Base-by-base conservation (phyloP, 2,113 vertebrate genomes). In the Parus major region DNA sequence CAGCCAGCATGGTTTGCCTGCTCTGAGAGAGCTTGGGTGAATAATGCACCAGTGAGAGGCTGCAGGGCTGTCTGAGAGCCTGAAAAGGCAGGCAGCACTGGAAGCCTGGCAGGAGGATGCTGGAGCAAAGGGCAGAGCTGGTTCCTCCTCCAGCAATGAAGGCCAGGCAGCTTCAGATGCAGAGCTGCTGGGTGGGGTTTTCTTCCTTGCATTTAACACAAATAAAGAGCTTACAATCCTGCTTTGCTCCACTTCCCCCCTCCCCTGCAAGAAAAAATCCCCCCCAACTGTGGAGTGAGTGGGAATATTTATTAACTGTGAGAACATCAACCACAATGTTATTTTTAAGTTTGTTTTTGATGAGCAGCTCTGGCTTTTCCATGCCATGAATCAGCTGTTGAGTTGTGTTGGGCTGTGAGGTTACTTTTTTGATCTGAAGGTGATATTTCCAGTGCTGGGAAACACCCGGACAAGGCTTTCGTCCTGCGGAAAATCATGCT, bases 121-220 rank as follows among this genome's bases (percentile, higher is more conserved):
- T 56, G 84, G 61, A 87, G 92, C 60, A 63, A 86, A 89, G 83
- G 83, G 86, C 72, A 96, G 72, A 75, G 65, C n/a, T 52, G 39
- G 22, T 86, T 77, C 17, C 55, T 91, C n/a, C 90, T 64, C 17
- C 49, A 66, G 16, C n/a, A 85, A 22, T 31, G 25, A 57, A 71
- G 46, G n/a, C n/a, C 66, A 28, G 57, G 41, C 69, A 86, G 49
- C 46, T 60, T 49, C 12, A 1, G 14, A 24, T 10, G 39, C 53
- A 31, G 65, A 69, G 24, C 7, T 90, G 44, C 19, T 28, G 21
- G 31, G 1, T 19, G 60, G 24, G n/a, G 55, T 59, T 36, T 63
- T 22, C 33, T 41, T 19, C 11, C 47, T 78, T 36, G 16, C 53
- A 55, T 60, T 82, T 61, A 53, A 46, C 0, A 5, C 36, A 52